phyloP scores from a whole-genome alignment of 1,140 invertebrate genomes.

The Heterodera schachtii region DNA sequence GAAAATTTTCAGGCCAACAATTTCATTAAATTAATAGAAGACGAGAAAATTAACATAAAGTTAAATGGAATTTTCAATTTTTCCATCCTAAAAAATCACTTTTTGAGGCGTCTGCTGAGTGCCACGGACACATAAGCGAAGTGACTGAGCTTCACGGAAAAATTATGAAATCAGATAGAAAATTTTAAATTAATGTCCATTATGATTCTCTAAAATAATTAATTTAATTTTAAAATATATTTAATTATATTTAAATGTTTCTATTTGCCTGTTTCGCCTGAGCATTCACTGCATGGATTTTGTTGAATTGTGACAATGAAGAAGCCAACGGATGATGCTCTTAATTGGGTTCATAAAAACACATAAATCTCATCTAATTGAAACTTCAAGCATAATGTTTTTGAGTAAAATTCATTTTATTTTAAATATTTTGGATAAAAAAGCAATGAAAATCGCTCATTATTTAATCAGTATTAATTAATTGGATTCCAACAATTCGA shows the following conservation, averaged over 20 bases:
- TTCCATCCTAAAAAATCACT: constrained; percentile 13
- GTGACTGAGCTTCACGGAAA: constrained; percentile 31
- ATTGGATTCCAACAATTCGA: too few species aligned
- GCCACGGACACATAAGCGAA: constrained; percentile 42
- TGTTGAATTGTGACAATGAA: constrained; percentile 34
- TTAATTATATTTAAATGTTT: neutral
- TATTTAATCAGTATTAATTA: too few species aligned
- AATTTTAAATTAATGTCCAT: neutral
- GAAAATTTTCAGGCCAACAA: too few species aligned
- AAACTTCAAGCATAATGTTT: too few species aligned
- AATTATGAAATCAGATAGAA: neutral
- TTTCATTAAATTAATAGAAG: too few species aligned
- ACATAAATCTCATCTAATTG: too few species aligned
- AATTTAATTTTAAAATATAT: neutral
- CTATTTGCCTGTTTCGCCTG: constrained; percentile 26
- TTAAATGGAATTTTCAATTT: constrained; percentile 34
- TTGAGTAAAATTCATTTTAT: too few species aligned
- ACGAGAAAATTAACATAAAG: too few species aligned
- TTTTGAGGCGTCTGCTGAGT: constrained; percentile 40
- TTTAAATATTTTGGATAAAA: too few species aligned
- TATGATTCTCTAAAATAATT: neutral
- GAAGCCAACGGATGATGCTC: constrained; percentile 33
- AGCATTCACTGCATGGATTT: constrained; percentile 31
- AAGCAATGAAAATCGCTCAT: too few species aligned
- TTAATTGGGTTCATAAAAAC: constrained; percentile 8